Percentiles rank a stretch among this genome's conserved stretches.
Conservation (phyloP, 2,113 vertebrate genomes). For the Hippocampus guttulatus region DNA sequence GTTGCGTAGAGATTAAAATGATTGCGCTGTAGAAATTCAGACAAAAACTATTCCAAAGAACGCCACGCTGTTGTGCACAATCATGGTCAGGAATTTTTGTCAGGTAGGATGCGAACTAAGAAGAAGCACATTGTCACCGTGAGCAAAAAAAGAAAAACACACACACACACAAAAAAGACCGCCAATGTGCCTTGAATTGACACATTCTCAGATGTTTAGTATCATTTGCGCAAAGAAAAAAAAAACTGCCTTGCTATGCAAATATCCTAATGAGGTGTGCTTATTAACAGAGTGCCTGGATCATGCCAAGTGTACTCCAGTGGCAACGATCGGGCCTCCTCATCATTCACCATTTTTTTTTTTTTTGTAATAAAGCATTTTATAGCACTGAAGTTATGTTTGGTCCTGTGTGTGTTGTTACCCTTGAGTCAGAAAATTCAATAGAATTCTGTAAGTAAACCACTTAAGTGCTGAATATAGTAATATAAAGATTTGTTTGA, state of each 20-base stretch:
- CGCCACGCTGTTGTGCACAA: neutral
- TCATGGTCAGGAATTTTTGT: neutral
- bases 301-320: slow-evolving; percentile 36
- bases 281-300: slow-evolving; percentile 11
- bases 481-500: too few relatives aligned
- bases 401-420: neutral
- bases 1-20: slow-evolving; percentile 37
- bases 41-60: neutral
- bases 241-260: slow-evolving; percentile 45
- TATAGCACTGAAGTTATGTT: slow-evolving; percentile 55
- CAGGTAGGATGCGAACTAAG: neutral
- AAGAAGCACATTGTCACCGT: neutral
- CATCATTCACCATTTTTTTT: slow-evolving; percentile 26
- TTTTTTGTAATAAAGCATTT: slow-evolving; percentile 75
- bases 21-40: neutral
- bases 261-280: slow-evolving; percentile 12
- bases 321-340: neutral
- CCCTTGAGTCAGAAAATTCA: neutral
- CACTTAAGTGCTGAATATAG: too few relatives aligned
- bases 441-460: too few relatives aligned
- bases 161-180: slow-evolving; percentile 21
- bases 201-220: slow-evolving; percentile 39
- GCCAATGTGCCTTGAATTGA: slow-evolving; percentile 60
- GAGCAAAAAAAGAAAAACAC: too few relatives aligned
- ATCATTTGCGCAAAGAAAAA: slow-evolving; percentile 35